phyloP scores from a whole-genome alignment of 92 coral and sea anemone species.

The Palythoa grandis region DNA sequence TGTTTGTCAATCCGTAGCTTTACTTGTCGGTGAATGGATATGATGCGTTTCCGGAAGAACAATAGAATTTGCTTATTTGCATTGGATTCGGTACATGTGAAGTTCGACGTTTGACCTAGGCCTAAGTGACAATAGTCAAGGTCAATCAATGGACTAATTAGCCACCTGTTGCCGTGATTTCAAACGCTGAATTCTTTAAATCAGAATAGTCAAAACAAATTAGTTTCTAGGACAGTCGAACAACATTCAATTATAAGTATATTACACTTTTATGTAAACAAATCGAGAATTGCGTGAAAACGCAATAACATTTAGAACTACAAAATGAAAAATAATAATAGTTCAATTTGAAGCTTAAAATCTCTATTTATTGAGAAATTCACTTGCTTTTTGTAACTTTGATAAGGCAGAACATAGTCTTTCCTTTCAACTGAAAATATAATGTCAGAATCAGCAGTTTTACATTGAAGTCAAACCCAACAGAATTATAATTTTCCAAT shows the following conservation, averaged over 20 bases:
- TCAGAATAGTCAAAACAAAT: constrained; percentile 1
- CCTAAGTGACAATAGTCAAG: neutral
- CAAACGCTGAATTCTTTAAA: neutral
- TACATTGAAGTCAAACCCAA: too few relatives aligned
- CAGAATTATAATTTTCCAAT: neutral
- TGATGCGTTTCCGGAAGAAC: too few relatives aligned
- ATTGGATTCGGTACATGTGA: too few relatives aligned
- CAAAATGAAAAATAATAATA: too few relatives aligned
- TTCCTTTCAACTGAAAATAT: neutral
- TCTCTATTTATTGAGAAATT: neutral
- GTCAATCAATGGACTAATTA: neutral
- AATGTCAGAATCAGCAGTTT: neutral
- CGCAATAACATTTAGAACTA: too few relatives aligned
- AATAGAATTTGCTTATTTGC: too few relatives aligned
- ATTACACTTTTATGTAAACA: neutral
- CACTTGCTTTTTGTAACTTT: neutral
- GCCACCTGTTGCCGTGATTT: neutral
- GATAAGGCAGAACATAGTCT: neutral
- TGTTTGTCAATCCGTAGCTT: too few relatives aligned
- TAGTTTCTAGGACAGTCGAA: neutral
- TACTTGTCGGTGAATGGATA: too few relatives aligned
- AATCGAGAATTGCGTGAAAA: neutral
- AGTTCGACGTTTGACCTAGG: too few relatives aligned
- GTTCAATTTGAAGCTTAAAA: neutral
- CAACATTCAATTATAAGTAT: neutral